Evolutionary conservation across 2,888 invertebrate genomes (phyloP).

Genomic region (Drosophila birchii): DNA sequence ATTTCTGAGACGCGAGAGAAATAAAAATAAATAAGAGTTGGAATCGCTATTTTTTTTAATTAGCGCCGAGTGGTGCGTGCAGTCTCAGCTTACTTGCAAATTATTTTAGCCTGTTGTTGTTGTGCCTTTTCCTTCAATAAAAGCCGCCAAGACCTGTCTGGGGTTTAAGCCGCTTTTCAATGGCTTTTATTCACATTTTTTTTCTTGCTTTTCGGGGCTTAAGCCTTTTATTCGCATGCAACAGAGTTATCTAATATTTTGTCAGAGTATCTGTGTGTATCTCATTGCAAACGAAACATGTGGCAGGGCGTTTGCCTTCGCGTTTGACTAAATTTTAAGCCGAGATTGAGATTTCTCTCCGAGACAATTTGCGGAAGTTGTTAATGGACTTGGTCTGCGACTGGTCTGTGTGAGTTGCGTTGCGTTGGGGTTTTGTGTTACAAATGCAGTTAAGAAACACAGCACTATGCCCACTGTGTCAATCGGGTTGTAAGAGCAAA

Average conservation of each 20-base stretch:
- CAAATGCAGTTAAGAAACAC: conserved; percentile 38
- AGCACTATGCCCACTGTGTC: conserved; percentile 6
- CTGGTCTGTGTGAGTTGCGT: conserved; percentile 11
- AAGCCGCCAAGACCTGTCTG: conserved; percentile 45
- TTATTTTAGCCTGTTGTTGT: conserved; percentile 43
- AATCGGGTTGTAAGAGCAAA: conserved; percentile 20
- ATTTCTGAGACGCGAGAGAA: conserved; percentile 20
- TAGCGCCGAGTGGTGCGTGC: conserved; percentile 52
- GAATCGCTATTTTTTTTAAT: conserved; percentile 56
- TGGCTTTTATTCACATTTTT: conserved; percentile 35
- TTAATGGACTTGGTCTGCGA: conserved; percentile 51
- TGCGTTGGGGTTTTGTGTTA: conserved; percentile 27
- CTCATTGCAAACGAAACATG: conserved; percentile 59
- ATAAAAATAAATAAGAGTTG: conserved; percentile 23
- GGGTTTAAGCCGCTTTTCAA: conserved; percentile 55
- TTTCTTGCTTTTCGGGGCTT: conserved; percentile 40
- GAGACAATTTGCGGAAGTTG: conserved; percentile 69
- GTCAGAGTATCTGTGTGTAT: conserved; percentile 28
- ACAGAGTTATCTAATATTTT: conserved; percentile 71
- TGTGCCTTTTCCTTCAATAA: conserved; percentile 57
- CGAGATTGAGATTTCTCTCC: conserved; percentile 42
- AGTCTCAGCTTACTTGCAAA: conserved; percentile 67
- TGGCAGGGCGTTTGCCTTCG: conserved; percentile 68
- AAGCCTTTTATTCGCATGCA: conserved; percentile 64
- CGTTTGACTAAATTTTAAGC: conserved; percentile 76